Conservation (phyloP, 2,113 vertebrate species). For the Chaetops frenatus region DNA sequence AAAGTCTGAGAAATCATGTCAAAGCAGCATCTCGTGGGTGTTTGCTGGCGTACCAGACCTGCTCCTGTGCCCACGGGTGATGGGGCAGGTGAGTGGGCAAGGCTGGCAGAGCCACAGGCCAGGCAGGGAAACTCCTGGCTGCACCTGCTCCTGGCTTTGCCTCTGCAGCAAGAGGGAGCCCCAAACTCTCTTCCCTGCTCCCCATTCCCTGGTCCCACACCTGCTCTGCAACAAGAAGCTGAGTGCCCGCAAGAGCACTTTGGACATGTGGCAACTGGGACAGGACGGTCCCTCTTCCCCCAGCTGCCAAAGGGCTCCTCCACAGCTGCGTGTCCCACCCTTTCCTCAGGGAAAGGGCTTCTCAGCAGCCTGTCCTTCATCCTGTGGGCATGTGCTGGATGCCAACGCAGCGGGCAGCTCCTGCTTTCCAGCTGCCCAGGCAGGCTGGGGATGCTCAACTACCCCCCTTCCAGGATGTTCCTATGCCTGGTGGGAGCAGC, state of each 20-base stretch:
- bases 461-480: rapidly evolving
- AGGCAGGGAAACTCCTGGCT: background rate
- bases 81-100: rapidly evolving
- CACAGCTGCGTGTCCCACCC: rapidly evolving
- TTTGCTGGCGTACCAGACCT: background rate
- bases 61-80: background rate
- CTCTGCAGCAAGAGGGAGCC: background rate
- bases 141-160: background rate
- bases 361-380: background rate
- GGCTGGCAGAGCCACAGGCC: background rate
- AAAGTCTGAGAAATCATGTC: background rate
- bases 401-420: background rate
- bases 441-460: rapidly evolving
- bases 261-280: rapidly evolving
- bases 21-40: background rate
- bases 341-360: background rate
- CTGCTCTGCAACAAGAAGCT: background rate
- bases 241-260: background rate
- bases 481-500: background rate
- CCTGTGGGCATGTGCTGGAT: background rate
- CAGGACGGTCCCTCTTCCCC: background rate
- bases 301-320: background rate
- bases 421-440: background rate
- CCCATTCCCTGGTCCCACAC: background rate
- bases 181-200: background rate